Conservation (phyloP, 1,140 invertebrate species). For the Drosophila ohnishii region DNA sequence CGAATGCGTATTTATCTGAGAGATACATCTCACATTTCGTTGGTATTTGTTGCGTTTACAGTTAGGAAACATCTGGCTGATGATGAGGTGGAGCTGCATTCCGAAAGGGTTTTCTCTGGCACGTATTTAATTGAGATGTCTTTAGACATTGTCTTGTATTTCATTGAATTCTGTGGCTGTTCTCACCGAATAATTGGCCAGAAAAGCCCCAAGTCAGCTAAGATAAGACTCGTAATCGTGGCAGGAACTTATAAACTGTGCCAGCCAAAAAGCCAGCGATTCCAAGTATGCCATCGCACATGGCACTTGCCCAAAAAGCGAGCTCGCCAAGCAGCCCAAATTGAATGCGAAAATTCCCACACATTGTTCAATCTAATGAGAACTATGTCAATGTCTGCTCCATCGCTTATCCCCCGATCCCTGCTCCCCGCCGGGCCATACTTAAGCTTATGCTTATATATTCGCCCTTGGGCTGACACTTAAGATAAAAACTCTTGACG, state of each 20-base stretch:
- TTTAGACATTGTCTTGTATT: not conserved
- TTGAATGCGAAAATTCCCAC: conserved; percentile 61
- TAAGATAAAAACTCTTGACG: conserved; percentile 55
- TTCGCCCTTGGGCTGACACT: conserved; percentile 70
- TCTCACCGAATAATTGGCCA: conserved; percentile 13
- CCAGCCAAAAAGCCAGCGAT: conserved; percentile 22
- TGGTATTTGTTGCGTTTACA: conserved; percentile 9
- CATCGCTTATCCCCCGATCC: conserved; percentile 15
- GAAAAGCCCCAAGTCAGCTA: not conserved
- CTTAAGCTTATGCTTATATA: conserved; percentile 57
- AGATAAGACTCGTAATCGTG: conserved; percentile 21
- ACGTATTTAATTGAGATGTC: conserved; percentile 3
- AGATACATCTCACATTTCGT: conserved; percentile 23
- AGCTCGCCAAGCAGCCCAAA: conserved; percentile 20
- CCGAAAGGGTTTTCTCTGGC: not conserved
- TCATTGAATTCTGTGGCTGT: not conserved
- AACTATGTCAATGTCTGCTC: conserved; percentile 73
- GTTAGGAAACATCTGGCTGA: not conserved
- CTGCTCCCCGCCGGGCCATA: conserved; percentile 4
- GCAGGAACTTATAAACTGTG: conserved; percentile 28
- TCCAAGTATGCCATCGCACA: conserved; percentile 40
- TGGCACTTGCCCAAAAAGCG: conserved; percentile 39
- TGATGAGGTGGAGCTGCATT: conserved; percentile 14
- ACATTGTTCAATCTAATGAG: conserved; percentile 63
- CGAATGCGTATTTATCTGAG: conserved; percentile 13